Conservation (phyloP, 2,888 invertebrate species). For the Synergus laeviventris region DNA sequence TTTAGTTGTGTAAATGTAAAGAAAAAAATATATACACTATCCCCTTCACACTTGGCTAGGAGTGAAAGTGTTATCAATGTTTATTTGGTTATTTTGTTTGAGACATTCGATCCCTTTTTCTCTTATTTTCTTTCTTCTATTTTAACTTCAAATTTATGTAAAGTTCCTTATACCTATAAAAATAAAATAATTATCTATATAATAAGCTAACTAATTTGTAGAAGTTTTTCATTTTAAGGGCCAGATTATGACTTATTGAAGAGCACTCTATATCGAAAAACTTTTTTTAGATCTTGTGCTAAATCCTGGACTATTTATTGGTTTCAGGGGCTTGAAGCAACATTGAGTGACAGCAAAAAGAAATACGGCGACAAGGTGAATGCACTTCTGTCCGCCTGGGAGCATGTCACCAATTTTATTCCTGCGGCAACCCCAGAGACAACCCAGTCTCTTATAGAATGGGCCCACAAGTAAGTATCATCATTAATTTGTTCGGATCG, state of each 20-base stretch:
- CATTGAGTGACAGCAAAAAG: constrained; percentile 76
- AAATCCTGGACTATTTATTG: constrained; percentile 23
- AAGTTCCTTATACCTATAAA: neutral
- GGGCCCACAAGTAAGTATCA: constrained; percentile 74
- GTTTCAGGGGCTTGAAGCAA: constrained; percentile 76
- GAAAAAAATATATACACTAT: neutral
- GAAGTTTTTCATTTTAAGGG: neutral
- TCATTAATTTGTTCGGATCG: neutral
- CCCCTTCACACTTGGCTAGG: no score
- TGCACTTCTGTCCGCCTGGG: constrained; percentile 76
- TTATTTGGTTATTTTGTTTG: no score
- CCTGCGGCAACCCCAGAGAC: constrained; percentile 73
- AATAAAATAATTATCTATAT: neutral
- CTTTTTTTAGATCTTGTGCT: neutral
- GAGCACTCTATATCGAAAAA: neutral
- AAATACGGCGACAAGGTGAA: constrained; percentile 76
- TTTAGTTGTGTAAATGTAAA: neutral
- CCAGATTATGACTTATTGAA: neutral
- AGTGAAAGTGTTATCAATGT: no score
- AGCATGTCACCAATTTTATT: constrained; percentile 75
- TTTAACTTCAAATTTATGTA: no score
- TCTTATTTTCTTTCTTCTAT: no score
- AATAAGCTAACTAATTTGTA: neutral
- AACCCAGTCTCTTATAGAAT: constrained; percentile 75
- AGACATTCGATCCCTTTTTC: no score